Conservation (phyloP, 2,888 invertebrate genomes). For the Hypercompe scribonia region DNA sequence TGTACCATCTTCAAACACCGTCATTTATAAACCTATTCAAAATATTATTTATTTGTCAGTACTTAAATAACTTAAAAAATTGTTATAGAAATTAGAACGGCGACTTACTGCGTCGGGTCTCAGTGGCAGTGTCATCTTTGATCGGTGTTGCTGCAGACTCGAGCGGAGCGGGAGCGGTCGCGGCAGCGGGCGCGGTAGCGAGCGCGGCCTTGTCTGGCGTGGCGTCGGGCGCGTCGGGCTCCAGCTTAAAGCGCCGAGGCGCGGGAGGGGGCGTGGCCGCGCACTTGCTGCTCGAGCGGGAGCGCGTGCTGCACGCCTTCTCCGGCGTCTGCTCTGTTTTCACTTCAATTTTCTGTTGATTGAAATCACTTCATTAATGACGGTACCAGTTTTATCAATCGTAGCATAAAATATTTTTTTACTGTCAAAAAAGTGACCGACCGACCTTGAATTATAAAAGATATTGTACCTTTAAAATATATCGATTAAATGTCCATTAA, state of each 20-base stretch:
- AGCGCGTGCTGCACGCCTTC: conserved; percentile 66
- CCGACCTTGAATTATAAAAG: too few relatives aligned
- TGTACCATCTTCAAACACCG: background rate
- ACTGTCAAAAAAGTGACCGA: background rate
- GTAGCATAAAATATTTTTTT: background rate
- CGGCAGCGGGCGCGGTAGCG: conserved; percentile 42
- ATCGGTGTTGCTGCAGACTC: conserved; percentile 56
- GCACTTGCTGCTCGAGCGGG: conserved; percentile 72
- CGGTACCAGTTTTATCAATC: background rate
- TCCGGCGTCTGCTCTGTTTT: conserved; percentile 80
- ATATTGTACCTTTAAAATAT: too few relatives aligned
- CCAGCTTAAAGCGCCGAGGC: conserved; percentile 73
- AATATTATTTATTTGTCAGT: too few relatives aligned
- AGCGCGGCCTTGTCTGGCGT: conserved; percentile 66
- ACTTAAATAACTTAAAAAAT: too few relatives aligned
- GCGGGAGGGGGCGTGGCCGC: conserved; percentile 72
- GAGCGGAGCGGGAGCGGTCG: conserved; percentile 51
- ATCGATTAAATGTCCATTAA: too few relatives aligned
- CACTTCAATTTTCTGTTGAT: conserved; percentile 79
- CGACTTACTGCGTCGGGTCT: conserved; percentile 75
- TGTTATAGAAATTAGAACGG: too few relatives aligned
- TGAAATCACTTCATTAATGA: background rate
- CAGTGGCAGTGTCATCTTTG: conserved; percentile 62
- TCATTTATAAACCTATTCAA: too few relatives aligned
- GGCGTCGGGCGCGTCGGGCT: conserved; percentile 64